phyloP scores from a whole-genome alignment of 2,888 invertebrate genomes.

The Aspidiotus rigidus region DNA sequence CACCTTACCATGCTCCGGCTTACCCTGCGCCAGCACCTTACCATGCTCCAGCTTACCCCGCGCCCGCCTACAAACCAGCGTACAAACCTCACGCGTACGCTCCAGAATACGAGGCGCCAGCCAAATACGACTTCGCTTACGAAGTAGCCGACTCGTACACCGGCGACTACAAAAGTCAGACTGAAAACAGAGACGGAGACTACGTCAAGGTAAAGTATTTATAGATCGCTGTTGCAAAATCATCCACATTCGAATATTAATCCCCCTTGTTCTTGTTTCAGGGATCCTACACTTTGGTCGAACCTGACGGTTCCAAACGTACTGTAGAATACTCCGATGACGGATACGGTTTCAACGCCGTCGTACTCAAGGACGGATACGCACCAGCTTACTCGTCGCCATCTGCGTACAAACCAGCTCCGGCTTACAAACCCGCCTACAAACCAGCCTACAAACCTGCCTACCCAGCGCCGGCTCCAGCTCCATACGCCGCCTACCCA shows the following conservation, averaged over 20 bases:
- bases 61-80: constrained; percentile 26
- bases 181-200: constrained; percentile 38
- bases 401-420: constrained; percentile 35
- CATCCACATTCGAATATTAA: background rate
- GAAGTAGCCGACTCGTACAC: constrained; percentile 38
- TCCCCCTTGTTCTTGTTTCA: background rate
- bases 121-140: constrained; percentile 38
- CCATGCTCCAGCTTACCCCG: constrained; percentile 20
- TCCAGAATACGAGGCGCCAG: constrained; percentile 36
- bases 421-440: constrained; percentile 35
- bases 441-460: constrained; percentile 34
- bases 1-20: constrained; percentile 15
- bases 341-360: constrained; percentile 38
- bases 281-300: constrained; percentile 36
- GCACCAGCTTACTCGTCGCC: constrained; percentile 30
- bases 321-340: constrained; percentile 38
- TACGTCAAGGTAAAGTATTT: constrained; percentile 36
- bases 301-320: constrained; percentile 38
- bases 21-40: constrained; percentile 18
- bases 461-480: constrained; percentile 26
- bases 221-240: no score
- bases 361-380: constrained; percentile 36
- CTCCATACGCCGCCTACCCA: constrained; percentile 23
- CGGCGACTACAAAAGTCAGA: constrained; percentile 38
- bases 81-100: constrained; percentile 30